Evolutionary conservation across 2,113 vertebrate species (phyloP), one percentile per base, ranked within the genome.

Genomic region (Psilopsiagon aymara): DNA sequence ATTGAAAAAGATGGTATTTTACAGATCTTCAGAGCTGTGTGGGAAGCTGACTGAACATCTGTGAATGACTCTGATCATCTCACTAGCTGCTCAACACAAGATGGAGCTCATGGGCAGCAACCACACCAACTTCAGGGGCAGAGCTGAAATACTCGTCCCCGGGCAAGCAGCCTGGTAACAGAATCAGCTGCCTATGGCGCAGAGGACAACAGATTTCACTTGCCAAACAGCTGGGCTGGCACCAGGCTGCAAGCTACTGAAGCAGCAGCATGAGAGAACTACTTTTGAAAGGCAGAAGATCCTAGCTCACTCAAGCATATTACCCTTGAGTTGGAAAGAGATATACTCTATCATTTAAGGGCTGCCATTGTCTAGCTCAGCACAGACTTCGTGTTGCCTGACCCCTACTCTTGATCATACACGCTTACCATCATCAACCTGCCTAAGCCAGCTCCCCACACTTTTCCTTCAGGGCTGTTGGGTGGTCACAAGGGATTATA

Each of bases 261-360:
- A 81, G 44, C 44, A 41, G 43, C n/a, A 41, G 13, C 33, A 31
- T 1, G 1, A 41, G 41, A 81, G 2, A 60, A 11, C 46, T 67
- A 13, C 11, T 84, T 86, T 47, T 31, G 62, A 46, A 95, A 84
- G 44, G 31, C 27, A 74, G 62, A 86, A 23, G 28, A 82, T 51
- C 29, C 31, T 66, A 75, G 1, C 52, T 79, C 44, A 52, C 39
- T 57, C 2, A 2, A 73, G 53, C 16, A 13, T 17, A 16, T 23
- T 31, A 37, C 47, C 27, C 66, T 47, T 43, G 29, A 44, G 3
- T 7, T 64, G 52, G 49, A 92, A 91, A 57, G 49, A 23, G 6
- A 28, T 0, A 0, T 14, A 31, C 2, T 68, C 28, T 53, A 0
- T 19, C 37, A 37, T 6, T 62, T 66, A 66, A 52, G 62, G 18